Evolutionary conservation across 2,888 invertebrate species (phyloP), one percentile per base, ranked within the genome.

Genomic region (Allolobophora icterica): DNA sequence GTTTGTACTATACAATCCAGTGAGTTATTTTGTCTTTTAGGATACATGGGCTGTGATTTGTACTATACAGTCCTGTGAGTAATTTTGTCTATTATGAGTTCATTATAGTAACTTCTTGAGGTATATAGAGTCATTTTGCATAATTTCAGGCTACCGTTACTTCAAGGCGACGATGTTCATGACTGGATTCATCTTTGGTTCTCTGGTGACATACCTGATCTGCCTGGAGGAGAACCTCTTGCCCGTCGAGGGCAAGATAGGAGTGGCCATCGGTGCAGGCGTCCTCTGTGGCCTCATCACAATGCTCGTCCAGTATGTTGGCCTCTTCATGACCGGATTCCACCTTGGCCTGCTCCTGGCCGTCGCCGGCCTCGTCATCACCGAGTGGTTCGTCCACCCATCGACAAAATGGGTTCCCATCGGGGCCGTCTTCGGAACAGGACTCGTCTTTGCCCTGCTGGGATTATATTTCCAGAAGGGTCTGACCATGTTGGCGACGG

Each of bases 91-190:
- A 24, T 45, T n/a, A 11, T 71, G 30, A n/a, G 71, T 8, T n/a
- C n/a, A n/a, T 71, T 71, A 8, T 1, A 71, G 71, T n/a, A n/a
- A 71, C 71, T 71, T 1, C n/a, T 8, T 8, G 8, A 71, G 71
- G 13, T 71, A 17, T 45, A 45, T 19, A 11, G 45, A 45, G 5
- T 45, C 8, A 45, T 45, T 45, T 45, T 38, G 38, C 38, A n/a
- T 91, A 30, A 34, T 90, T 93, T 58, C 96, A 97, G 98, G 98
- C 91, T 98, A 98, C 96, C 97, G 98, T 92, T 98, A 97, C 95
- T 97, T 98, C 95, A 97, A 98, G 95, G 97, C 97, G 30, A 97
- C 97, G 92, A 97, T 98, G 97, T 98, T 98, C 95, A 96, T 98
- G 90, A 98, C 97, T 90, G 98, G 98, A 58, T 97, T 98, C 95